Evolutionary conservation across 2,888 invertebrate species (phyloP).

Genomic region (Pseudoips prasinana): DNA sequence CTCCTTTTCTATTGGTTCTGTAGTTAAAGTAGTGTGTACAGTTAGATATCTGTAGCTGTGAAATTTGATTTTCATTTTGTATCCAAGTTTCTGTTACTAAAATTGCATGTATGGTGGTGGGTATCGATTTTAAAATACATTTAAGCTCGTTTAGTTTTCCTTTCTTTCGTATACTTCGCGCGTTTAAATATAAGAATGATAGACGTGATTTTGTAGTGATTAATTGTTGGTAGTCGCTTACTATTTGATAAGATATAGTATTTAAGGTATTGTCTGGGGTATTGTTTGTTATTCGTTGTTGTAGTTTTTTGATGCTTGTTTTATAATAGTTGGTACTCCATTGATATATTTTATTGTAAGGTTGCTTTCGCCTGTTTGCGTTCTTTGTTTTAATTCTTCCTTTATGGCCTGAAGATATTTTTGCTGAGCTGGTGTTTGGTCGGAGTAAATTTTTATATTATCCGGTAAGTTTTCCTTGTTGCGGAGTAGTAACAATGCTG

Average conservation of each 20-base stretch:
- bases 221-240: not conserved
- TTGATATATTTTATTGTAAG: slow-evolving; percentile 5
- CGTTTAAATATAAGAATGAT: slow-evolving; percentile 2
- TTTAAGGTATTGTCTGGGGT: no score
- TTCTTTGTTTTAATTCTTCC: slow-evolving; percentile 3
- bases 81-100: slow-evolving; percentile 5
- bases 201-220: slow-evolving; percentile 4
- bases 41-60: slow-evolving; percentile 4
- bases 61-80: not conserved
- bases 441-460: slow-evolving; percentile 4
- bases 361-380: slow-evolving; percentile 2
- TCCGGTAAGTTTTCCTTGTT: slow-evolving; percentile 4
- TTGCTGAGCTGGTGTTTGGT: slow-evolving; percentile 2
- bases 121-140: slow-evolving; percentile 3
- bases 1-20: slow-evolving; percentile 4
- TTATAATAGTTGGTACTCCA: slow-evolving; percentile 3
- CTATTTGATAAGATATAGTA: slow-evolving; percentile 1
- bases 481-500: slow-evolving; percentile 1
- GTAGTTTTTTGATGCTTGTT: slow-evolving; percentile 5
- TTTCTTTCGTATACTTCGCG: slow-evolving; percentile 1
- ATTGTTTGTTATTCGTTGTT: not conserved
- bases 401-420: slow-evolving; percentile 5
- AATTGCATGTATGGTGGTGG: slow-evolving; percentile 1
- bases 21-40: slow-evolving; percentile 4
- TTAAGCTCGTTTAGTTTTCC: slow-evolving; percentile 3